Percentiles rank a stretch among this genome's conserved stretches.
Conservation (phyloP, 1,140 invertebrate genomes). For the Anastatus disparis region DNA sequence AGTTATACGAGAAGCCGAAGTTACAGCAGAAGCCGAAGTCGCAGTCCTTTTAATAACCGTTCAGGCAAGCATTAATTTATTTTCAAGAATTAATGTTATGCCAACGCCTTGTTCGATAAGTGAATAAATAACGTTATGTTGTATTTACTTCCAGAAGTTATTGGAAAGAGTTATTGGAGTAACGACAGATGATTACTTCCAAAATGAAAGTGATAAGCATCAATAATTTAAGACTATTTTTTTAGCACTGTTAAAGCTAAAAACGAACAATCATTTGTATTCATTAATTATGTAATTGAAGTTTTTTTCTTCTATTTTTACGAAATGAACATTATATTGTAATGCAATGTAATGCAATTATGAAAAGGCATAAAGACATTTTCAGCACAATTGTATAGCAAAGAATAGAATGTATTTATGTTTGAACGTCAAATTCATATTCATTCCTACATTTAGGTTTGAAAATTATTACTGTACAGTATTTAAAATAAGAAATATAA, state of each 20-base stretch:
- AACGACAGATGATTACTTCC: constrained; percentile 61
- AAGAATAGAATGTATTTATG: constrained; percentile 39
- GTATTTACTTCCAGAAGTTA: constrained; percentile 58
- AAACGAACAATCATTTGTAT: constrained; percentile 31
- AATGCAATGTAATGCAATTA: constrained; percentile 28
- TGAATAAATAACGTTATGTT: constrained; percentile 33
- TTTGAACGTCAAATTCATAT: constrained; percentile 40
- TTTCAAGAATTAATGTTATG: constrained; percentile 28
- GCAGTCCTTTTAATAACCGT: constrained; percentile 38
- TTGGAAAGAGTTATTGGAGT: constrained; percentile 65
- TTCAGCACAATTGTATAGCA: constrained; percentile 42
- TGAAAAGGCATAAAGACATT: constrained; percentile 27
- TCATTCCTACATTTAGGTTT: constrained; percentile 55
- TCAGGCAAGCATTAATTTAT: constrained; percentile 38
- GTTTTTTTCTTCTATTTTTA: constrained; percentile 8
- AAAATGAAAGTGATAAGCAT: constrained; percentile 28
- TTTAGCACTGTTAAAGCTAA: constrained; percentile 14
- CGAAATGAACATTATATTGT: constrained; percentile 25
- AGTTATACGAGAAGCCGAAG: constrained; percentile 65
- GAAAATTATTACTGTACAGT: constrained; percentile 61
- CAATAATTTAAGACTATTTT: constrained; percentile 11
- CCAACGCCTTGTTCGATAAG: constrained; percentile 16
- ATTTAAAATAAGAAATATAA: constrained; percentile 57
- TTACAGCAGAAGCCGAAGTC: constrained; percentile 41
- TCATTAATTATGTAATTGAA: constrained; percentile 19